phyloP scores from a whole-genome alignment of 2,797 vertebrate species.

The Manis javanica region DNA sequence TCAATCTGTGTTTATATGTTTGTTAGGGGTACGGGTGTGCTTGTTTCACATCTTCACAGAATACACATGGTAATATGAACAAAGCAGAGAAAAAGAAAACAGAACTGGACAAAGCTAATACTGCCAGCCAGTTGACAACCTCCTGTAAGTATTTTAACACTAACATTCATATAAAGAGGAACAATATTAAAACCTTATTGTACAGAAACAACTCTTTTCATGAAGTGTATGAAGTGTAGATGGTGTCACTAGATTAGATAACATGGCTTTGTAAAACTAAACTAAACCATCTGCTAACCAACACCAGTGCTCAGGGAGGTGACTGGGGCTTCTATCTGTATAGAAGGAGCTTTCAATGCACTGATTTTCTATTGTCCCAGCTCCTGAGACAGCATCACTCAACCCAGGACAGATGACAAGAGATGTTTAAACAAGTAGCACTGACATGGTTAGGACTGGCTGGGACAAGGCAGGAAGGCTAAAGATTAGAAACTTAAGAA shows the following conservation, averaged over 20 bases:
- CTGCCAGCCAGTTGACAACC: constrained; percentile 39
- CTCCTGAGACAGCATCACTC: constrained; percentile 27
- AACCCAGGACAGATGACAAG: constrained; percentile 57
- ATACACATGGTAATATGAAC: constrained; percentile 65
- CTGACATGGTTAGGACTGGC: fast-evolving
- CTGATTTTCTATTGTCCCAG: constrained; percentile 75
- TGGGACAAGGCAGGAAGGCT: not conserved
- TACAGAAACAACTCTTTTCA: constrained; percentile 74
- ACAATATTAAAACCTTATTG: constrained; percentile 58
- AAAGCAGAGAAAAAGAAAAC: constrained; percentile 67
- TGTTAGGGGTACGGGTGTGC: not conserved
- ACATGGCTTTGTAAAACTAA: constrained; percentile 77
- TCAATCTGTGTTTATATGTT: constrained; percentile 11
- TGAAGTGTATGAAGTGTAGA: constrained; percentile 71
- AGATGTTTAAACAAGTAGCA: constrained; percentile 9
- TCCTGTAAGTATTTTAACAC: constrained; percentile 49
- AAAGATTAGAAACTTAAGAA: not conserved
- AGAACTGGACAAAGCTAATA: constrained; percentile 60
- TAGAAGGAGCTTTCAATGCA: constrained; percentile 60
- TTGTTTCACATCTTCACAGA: constrained; percentile 62
- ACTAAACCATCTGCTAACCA: constrained; percentile 82
- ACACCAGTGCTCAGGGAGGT: constrained; percentile 45
- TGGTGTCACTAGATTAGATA: constrained; percentile 81
- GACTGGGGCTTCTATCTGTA: constrained; percentile 42
- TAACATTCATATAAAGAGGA: constrained; percentile 20